phyloP scores from a whole-genome alignment of 2,888 invertebrate species.

The Andrena camellia region DNA sequence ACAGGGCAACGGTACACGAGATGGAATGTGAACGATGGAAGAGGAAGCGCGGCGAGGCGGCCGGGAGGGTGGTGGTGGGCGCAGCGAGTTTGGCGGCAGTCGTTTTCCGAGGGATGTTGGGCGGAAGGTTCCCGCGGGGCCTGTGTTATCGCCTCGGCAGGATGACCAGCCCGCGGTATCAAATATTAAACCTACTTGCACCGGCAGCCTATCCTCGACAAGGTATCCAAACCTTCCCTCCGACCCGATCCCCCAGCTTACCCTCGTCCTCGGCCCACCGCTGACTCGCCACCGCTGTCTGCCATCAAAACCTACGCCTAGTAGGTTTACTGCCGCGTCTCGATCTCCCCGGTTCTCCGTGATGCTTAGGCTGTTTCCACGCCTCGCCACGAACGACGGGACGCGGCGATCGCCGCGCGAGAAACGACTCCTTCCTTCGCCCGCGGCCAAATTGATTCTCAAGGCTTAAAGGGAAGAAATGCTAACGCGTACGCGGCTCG shows the following conservation, averaged over 20 bases:
- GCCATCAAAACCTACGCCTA: conserved; percentile 74
- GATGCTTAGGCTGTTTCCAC: conserved; percentile 50
- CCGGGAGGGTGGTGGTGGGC: conserved; percentile 44
- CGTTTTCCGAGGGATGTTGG: conserved; percentile 84
- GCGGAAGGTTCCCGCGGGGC: conserved; percentile 84
- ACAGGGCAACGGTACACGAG: conserved; percentile 35
- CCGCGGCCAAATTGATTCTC: conserved; percentile 41
- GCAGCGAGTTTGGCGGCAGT: conserved; percentile 70
- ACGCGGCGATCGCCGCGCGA: conserved; percentile 18
- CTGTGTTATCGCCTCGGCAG: conserved; percentile 85
- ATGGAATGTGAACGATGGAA: conserved; percentile 41
- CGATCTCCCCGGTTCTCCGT: conserved; percentile 52
- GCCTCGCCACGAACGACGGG: conserved; percentile 30
- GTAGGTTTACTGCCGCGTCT: conserved; percentile 65
- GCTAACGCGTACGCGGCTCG: background rate
- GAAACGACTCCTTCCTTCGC: background rate
- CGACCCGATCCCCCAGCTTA: conserved; percentile 60
- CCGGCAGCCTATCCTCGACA: conserved; percentile 79
- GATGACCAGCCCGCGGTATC: conserved; percentile 85
- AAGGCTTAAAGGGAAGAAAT: background rate
- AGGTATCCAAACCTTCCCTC: conserved; percentile 74
- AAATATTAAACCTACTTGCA: conserved; percentile 85
- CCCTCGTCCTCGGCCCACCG: conserved; percentile 61
- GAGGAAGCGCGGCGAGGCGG: conserved; percentile 39
- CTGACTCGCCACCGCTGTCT: conserved; percentile 60